Evolutionary conservation across 2,888 invertebrate genomes (phyloP).

Genomic region (Conomelus anceps): DNA sequence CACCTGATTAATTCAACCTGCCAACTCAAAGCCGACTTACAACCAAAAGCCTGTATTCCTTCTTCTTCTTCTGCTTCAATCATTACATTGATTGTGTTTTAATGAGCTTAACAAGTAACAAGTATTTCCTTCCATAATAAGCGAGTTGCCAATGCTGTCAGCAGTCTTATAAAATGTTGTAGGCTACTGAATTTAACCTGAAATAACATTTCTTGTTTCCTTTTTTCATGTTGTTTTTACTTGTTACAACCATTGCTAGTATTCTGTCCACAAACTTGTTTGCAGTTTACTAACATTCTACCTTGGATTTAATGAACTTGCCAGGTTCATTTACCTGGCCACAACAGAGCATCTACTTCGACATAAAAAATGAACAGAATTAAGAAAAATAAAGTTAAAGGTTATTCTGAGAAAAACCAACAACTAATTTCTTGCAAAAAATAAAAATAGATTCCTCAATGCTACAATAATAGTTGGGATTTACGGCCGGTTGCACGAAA

Average conservation of each 20-base stretch:
- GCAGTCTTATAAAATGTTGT: neutral
- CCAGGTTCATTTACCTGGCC: neutral
- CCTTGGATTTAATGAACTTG: neutral
- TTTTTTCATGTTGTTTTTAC: neutral
- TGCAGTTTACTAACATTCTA: neutral
- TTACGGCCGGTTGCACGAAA: too few relatives aligned
- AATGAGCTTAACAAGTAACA: neutral
- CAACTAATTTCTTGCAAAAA: too few relatives aligned
- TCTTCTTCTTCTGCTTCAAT: too few relatives aligned
- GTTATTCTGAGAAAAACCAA: too few relatives aligned
- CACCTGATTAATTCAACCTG: neutral
- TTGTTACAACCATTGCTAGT: neutral
- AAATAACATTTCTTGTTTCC: neutral
- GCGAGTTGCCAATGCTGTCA: neutral
- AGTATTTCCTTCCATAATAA: neutral
- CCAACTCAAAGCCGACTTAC: neutral
- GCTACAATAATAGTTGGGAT: too few relatives aligned
- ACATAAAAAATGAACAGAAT: too few relatives aligned
- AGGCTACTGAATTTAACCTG: neutral
- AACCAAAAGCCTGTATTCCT: neutral
- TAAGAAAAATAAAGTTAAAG: too few relatives aligned
- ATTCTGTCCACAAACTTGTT: neutral
- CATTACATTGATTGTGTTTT: neutral
- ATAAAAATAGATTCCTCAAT: too few relatives aligned
- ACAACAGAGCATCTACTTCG: too few relatives aligned